Base-by-base conservation (phyloP, 35 echinoderm and acorn worm genomes). In the Diadema setosum region DNA sequence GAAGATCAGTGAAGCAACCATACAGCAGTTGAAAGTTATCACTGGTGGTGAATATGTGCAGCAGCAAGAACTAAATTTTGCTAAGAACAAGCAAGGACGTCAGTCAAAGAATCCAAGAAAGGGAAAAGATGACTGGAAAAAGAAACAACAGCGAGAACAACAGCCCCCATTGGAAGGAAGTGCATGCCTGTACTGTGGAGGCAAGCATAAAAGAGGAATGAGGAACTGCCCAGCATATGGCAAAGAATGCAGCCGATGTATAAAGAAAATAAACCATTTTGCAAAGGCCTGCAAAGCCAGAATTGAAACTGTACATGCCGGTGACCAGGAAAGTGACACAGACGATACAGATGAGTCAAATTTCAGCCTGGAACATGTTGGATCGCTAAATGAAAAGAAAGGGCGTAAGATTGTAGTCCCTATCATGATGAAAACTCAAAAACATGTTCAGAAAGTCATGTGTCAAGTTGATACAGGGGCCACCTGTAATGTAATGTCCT, bases 1-100 rank as follows among this genome's bases (percentile, higher is more conserved):
- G 12, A 73, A 65, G 26, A 45, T 87, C 9, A 76, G 85, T 87
- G 85, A 87, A 75, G 36, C 85, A 5, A 87, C 64, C 26, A 46
- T 5, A 39, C 85, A 87, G n/a, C 85, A 87, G 36, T 27, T 87
- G 3, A 70, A 87, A 23, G 25, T 40, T 2, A 87, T 87, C 31
- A 30, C 85, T 25, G 65, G 15, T 35, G n/a, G 26, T 9, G 67
- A 74, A 4, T 35, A 74, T n/a, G n/a, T n/a, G 32, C 32, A 20
- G 9, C 8, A 3, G 14, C 81, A 83, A 0, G 44, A 46, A 36
- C 26, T 83, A 3, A 83, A 83, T 55, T 83, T 83, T 30, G 29
- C 45, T 20, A 45, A 45, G 41, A 81, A 16, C 30, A 83, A 56
- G 81, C 44, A 32, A 7, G 12, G n/a, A 0, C n/a, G n/a, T n/a